Conservation (phyloP, 2,888 invertebrate genomes). For the Cosmopolites sordidus region DNA sequence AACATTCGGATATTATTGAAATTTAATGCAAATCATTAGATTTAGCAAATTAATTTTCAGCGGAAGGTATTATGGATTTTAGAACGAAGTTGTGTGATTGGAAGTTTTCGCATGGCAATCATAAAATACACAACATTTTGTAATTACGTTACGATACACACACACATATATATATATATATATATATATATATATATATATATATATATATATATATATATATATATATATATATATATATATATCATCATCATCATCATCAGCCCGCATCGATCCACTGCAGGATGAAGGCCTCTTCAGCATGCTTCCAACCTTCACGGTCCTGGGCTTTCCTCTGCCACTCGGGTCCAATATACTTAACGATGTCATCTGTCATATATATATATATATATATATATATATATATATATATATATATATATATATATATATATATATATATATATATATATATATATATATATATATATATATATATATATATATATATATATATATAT, state of each 20-base stretch:
- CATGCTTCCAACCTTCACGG: too few species aligned
- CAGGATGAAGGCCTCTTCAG: too few species aligned
- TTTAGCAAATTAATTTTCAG: slow-evolving; percentile 18
- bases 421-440: neutral
- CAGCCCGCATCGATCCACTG: too few species aligned
- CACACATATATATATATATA: slow-evolving; percentile 1
- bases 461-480: slow-evolving; percentile 7
- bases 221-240: slow-evolving; percentile 9
- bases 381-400: neutral
- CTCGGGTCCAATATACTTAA: too few species aligned
- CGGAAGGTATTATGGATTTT: slow-evolving; percentile 1
- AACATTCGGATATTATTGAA: slow-evolving; percentile 25
- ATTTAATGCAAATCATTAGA: slow-evolving; percentile 24
- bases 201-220: slow-evolving; percentile 3
- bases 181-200: slow-evolving; percentile 1
- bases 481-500: too few species aligned
- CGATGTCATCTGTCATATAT: too few species aligned
- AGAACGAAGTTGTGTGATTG: too few species aligned
- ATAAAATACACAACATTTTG: too few species aligned
- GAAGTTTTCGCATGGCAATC: too few species aligned
- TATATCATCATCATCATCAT: too few species aligned
- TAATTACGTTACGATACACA: neutral
- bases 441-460: slow-evolving; percentile 7
- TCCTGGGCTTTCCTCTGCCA: too few species aligned
- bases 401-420: slow-evolving; percentile 5